A percentile compares a stretch with the other conserved stretches of the same genome.
phyloP scores from a whole-genome alignment of 2,888 invertebrate genomes.

The Acanthosoma haemorrhoidale region DNA sequence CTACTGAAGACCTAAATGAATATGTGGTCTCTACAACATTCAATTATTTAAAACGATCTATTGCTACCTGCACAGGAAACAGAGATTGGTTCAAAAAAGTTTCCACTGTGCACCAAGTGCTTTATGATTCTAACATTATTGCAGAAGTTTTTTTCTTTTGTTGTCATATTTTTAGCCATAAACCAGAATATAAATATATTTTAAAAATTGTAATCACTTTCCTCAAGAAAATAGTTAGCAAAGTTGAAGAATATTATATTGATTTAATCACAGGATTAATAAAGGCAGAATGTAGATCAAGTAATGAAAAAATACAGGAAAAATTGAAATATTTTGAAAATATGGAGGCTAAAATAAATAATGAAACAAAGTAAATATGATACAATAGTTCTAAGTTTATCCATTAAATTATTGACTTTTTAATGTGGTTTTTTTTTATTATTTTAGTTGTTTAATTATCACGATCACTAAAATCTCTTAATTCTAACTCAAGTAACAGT shows the following conservation, averaged over 20 bases:
- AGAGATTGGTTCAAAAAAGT: slow-evolving; percentile 6
- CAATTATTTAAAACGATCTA: neutral
- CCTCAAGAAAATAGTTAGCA: neutral
- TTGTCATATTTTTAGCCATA: neutral
- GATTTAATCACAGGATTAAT: slow-evolving; percentile 12
- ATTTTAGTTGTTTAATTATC: too few species aligned
- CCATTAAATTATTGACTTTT: too few species aligned
- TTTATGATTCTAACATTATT: slow-evolving; percentile 10
- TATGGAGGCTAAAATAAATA: neutral
- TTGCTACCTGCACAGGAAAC: neutral
- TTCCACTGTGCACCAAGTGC: neutral
- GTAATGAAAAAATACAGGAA: neutral
- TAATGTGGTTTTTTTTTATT: too few species aligned
- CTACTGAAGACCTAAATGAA: neutral
- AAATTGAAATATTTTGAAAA: neutral
- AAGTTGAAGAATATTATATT: slow-evolving; percentile 21
- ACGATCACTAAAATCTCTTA: too few species aligned
- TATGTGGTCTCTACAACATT: neutral
- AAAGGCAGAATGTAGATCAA: neutral
- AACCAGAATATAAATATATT: neutral
- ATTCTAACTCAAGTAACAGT: too few species aligned
- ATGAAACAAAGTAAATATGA: too few species aligned
- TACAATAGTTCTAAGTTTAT: too few species aligned
- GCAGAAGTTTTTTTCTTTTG: slow-evolving; percentile 13
- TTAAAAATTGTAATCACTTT: slow-evolving; percentile 8